Base-by-base conservation (phyloP, 2,888 invertebrate species). In the Celastrina argiolus region DNA sequence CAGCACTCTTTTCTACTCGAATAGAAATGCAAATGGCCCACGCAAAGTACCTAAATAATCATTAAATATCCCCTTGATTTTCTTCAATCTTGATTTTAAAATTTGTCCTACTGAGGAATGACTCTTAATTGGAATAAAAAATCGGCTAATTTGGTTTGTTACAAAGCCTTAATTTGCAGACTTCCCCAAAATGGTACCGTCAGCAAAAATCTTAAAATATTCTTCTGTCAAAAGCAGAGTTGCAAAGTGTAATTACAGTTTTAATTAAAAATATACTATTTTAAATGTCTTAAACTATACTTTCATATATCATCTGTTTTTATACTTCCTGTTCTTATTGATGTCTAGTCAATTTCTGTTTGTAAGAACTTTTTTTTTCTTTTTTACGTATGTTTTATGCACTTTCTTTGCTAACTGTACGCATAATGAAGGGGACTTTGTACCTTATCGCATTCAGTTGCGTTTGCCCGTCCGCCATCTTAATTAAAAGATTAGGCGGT, bases 401-500 rank as follows among this genome's bases (percentile, higher is more conserved):
- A 6, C 36, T 36, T 36, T 22, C 16, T 22, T 22, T 22, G 51
- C 22, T 12, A 7, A 22, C 18, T 12, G 22, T 22, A 51, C 51
- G 12, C 18, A 51, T 12, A 51, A 22, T 12, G 10, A 51, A 12
- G 22, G 28, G 56, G 28, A 56, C 56, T 18, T 6, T 56, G 56
- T 58, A 28, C 26, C 31, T n/a, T 31, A 58, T 26, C n/a, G 31
- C 14, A 6, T 56, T 28, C 58, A n/a, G 8, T 16, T 6, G 42
- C 16, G 16, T 28, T 18, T n/a, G 12, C 7, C n/a, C 61, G 36
- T 7, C 61, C 14, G 39, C 34, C 61, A 34, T 36, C 61, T 61
- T 61, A 39, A 61, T 61, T 61, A 61, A 61, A 61, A 61, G 39
- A 61, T 61, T 14, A 61, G 22, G 22, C 10, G 12, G 51, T 39